Conservation (phyloP, 1,140 invertebrate species). For the Anthonomus grandis region DNA sequence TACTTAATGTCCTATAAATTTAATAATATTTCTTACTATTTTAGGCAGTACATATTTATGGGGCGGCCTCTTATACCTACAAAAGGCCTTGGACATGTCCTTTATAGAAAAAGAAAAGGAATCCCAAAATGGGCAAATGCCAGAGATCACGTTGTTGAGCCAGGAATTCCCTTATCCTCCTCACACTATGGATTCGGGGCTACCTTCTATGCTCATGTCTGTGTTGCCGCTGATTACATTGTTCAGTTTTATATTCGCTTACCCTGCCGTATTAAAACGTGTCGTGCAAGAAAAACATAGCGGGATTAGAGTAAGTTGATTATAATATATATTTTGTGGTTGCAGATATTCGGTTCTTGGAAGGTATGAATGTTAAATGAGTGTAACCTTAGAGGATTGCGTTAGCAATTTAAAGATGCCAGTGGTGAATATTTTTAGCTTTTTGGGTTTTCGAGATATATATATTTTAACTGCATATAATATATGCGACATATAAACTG, state of each 20-base stretch:
- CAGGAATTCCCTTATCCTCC: conserved; percentile 44
- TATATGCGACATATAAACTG: too few species aligned
- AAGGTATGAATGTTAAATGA: too few species aligned
- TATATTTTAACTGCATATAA: too few species aligned
- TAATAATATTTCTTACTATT: neutral
- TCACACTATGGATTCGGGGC: conserved; percentile 36
- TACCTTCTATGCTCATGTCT: conserved; percentile 33
- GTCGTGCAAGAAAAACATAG: conserved; percentile 47
- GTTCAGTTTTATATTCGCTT: conserved; percentile 45
- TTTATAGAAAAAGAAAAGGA: conserved; percentile 35
- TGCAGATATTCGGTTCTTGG: too few species aligned
- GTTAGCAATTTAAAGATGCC: too few species aligned
- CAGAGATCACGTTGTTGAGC: conserved; percentile 26
- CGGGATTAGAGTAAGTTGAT: conserved; percentile 46
- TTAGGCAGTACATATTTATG: conserved; percentile 33
- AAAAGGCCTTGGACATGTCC: conserved; percentile 38
- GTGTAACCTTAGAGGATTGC: too few species aligned
- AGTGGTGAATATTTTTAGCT: too few species aligned
- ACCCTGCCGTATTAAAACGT: conserved; percentile 41
- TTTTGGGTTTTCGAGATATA: too few species aligned
- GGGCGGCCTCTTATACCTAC: conserved; percentile 39
- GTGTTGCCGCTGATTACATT: conserved; percentile 41
- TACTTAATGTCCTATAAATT: conserved; percentile 1
- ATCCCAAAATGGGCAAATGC: neutral
- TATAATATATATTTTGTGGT: too few species aligned